Evolutionary conservation across 23 tunicate genomes (phyloP).

Genomic region (Halocynthia roretzi): DNA sequence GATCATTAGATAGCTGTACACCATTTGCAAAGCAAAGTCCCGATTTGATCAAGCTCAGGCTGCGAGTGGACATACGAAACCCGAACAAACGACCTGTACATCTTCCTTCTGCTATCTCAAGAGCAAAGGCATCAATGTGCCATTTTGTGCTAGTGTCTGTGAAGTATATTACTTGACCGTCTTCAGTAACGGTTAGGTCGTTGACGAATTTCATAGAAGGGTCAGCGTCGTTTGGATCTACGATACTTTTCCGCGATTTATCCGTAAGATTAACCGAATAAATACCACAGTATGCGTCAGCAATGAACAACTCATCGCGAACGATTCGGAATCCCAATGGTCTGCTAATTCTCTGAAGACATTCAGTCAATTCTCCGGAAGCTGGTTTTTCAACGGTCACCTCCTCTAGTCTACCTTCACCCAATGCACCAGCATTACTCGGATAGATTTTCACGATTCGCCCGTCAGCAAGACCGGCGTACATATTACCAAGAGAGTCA

Average conservation of each 20-base stretch:
- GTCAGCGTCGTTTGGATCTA: constrained; percentile 13
- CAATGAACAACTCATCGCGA: constrained; percentile 5
- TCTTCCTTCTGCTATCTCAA: constrained; percentile 9
- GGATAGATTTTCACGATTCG: too few relatives aligned
- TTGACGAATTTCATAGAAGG: constrained; percentile 23
- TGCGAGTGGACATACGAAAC: not conserved
- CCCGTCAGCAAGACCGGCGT: too few relatives aligned
- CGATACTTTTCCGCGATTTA: not conserved
- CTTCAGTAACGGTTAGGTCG: constrained; percentile 7
- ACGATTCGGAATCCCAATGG: constrained; percentile 17
- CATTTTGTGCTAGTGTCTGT: constrained; percentile 16
- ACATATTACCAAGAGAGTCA: too few relatives aligned
- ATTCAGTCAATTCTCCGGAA: too few relatives aligned
- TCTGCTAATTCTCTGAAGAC: not conserved
- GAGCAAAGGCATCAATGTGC: constrained; percentile 1
- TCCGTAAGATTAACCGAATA: constrained; percentile 4
- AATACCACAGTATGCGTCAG: constrained; percentile 18
- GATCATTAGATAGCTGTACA: constrained; percentile 7
- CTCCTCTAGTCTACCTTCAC: too few relatives aligned
- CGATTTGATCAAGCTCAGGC: not conserved
- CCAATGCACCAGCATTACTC: too few relatives aligned
- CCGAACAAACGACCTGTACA: constrained; percentile 14
- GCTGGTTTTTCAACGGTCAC: too few relatives aligned
- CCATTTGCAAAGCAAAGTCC: constrained; percentile 21
- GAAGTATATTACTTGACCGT: constrained; percentile 14